Conservation (phyloP, 2,797 vertebrate species). For the Morelia viridis region DNA sequence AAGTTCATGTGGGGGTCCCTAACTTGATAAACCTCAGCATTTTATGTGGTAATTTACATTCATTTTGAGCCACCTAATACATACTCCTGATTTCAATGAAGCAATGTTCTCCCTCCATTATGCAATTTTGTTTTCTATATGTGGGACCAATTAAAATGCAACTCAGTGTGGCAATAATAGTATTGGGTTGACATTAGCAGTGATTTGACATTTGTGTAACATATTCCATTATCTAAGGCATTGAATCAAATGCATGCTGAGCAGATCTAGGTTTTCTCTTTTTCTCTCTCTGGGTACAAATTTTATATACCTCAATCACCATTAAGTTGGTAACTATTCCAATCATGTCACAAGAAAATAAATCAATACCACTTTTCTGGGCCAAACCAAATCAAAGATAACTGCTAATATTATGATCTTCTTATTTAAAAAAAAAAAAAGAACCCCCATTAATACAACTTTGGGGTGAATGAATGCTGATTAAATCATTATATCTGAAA, state of each 20-base stretch:
- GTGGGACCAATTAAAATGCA: neutral
- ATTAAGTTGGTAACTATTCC: neutral
- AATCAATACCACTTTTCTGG: neutral
- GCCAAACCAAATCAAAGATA: neutral
- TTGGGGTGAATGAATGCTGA: neutral
- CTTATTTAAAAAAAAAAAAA: too few species aligned
- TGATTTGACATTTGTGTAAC: slow-evolving; percentile 15
- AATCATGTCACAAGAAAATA: neutral
- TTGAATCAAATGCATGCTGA: neutral
- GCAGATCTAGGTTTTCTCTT: neutral
- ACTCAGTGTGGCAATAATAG: neutral
- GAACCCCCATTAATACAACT: neutral
- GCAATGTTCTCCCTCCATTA: neutral
- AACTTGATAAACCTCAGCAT: slow-evolving; percentile 3
- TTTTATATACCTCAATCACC: slow-evolving; percentile 14
- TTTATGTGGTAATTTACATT: slow-evolving; percentile 31
- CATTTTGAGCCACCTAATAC: slow-evolving; percentile 13
- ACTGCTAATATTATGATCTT: neutral
- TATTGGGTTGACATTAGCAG: neutral
- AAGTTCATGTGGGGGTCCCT: slow-evolving; percentile 38
- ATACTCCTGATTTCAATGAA: slow-evolving; percentile 30
- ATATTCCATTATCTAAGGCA: slow-evolving; percentile 31
- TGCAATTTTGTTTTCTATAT: slow-evolving; percentile 21
- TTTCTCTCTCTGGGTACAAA: neutral
- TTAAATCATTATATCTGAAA: neutral